Conservation (phyloP, 1,140 invertebrate species). For the Anadara kagoshimensis region DNA sequence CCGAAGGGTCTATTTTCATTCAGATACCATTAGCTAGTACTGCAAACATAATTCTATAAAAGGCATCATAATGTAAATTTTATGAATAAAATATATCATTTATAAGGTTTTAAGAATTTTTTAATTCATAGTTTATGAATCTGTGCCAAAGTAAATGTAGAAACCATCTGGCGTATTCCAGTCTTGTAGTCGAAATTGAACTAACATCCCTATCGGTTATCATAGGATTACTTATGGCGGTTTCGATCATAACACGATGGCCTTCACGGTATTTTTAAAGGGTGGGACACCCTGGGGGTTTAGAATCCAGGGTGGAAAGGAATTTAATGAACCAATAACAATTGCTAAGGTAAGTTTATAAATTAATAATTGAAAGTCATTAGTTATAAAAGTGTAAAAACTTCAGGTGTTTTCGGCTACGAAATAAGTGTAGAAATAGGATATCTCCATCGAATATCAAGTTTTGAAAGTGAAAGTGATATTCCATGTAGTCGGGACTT, state of each 20-base stretch:
- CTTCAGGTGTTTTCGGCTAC: background rate
- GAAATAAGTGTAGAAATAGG: background rate
- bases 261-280: slow-evolving; percentile 76
- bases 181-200: background rate
- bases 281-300: slow-evolving; percentile 93
- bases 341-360: slow-evolving; percentile 67
- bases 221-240: slow-evolving; percentile 59
- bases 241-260: slow-evolving; percentile 59
- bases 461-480: slow-evolving; percentile 1
- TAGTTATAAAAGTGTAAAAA: background rate
- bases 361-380: background rate
- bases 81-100: no score
- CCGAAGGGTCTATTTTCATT: background rate
- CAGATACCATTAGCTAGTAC: background rate
- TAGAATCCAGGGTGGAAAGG: slow-evolving; percentile 82
- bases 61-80: no score
- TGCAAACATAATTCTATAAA: background rate
- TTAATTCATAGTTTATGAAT: no score
- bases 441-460: slow-evolving; percentile 2
- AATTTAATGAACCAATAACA: slow-evolving; percentile 66
- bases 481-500: background rate
- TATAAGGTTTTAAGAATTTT: no score
- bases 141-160: background rate
- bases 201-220: slow-evolving; percentile 23
- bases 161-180: background rate